phyloP scores from a whole-genome alignment of 2,113 vertebrate species.

The Corapipo altera region DNA sequence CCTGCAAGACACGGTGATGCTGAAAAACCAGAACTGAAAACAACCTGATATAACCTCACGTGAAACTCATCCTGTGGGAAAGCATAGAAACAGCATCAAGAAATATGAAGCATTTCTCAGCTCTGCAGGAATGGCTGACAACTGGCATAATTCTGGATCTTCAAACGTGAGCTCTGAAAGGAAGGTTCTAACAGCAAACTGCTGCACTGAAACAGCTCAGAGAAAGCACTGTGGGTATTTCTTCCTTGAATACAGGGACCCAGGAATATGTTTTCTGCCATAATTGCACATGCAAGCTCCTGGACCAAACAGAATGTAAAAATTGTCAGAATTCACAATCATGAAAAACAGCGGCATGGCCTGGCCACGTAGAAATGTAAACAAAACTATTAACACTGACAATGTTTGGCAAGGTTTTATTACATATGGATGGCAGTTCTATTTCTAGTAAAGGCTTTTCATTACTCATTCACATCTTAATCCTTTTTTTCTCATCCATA shows the following conservation, averaged over 20 bases:
- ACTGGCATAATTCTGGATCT: not conserved
- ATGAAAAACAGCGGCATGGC: not conserved
- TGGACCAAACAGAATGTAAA: not conserved
- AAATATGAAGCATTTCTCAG: not conserved
- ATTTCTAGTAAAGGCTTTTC: not conserved
- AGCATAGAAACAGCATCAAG: not conserved
- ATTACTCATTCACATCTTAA: not conserved
- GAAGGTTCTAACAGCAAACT: not conserved
- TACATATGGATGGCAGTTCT: not conserved
- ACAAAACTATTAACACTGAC: slow-evolving; percentile 15
- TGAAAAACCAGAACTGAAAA: not conserved
- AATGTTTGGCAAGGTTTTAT: not conserved
- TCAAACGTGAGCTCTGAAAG: not conserved
- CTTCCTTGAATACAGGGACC: not conserved
- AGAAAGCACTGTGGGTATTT: not conserved
- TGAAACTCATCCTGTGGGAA: not conserved
- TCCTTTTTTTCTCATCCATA: not conserved
- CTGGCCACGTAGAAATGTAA: not conserved
- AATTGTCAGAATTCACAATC: not conserved
- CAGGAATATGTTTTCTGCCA: not conserved
- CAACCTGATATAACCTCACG: not conserved
- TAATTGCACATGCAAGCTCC: not conserved
- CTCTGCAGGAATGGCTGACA: not conserved
- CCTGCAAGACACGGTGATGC: not conserved
- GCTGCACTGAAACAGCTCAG: not conserved